These are phyloP conservation scores for Coracias cyanogaster DNA, from an alignment of 2,797 vertebrate species.

Conservation along the genomic window DNA sequence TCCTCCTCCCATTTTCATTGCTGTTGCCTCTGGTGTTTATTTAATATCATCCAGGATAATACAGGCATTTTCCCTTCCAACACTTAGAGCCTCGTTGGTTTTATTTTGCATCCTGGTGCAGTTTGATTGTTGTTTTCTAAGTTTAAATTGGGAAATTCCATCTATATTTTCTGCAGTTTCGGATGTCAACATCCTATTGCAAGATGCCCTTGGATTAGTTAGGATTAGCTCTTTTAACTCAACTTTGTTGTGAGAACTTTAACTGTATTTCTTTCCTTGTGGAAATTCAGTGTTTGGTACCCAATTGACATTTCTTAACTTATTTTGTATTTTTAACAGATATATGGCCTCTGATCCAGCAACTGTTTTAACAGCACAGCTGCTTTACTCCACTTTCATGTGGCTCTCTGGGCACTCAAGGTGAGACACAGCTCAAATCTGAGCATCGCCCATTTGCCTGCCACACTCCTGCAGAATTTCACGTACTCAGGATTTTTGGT, in stretches of 20 bases:
- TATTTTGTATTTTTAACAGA: neutral
- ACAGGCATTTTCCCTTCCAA: neutral
- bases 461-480: neutral
- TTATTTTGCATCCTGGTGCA: neutral
- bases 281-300: neutral
- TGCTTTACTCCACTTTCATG: neutral
- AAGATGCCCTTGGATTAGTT: neutral
- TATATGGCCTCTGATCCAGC: neutral
- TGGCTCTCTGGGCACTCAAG: neutral
- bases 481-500: fast-evolving
- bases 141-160: neutral
- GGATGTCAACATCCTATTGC: neutral
- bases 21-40: neutral
- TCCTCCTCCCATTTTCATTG: neutral
- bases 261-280: neutral
- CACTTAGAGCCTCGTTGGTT: neutral
- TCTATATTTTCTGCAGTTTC: neutral
- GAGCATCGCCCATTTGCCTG: neutral
- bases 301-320: neutral
- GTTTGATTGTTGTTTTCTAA: neutral
- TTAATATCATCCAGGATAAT: neutral
- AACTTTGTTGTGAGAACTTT: neutral
- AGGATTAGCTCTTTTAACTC: neutral
- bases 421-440: fast-evolving
- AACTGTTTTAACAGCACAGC: neutral